A percentile compares a stretch with the other conserved stretches of the same genome.
phyloP scores from a whole-genome alignment of 2,113 vertebrate species.

The Grammomys surdaster region DNA sequence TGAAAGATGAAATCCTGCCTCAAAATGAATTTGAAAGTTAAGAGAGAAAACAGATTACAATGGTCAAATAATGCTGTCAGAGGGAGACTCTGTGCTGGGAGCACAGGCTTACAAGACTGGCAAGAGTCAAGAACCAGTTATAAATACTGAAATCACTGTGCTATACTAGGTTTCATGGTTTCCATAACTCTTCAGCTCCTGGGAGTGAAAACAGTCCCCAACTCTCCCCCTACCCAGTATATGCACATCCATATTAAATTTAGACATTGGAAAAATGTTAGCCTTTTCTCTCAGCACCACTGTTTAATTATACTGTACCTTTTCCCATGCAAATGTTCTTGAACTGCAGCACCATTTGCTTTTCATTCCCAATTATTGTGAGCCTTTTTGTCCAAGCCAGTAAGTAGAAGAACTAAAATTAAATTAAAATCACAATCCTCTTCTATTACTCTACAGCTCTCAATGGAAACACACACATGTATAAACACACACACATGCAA shows the following conservation, averaged over 20 bases:
- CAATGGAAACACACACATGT: too few species aligned
- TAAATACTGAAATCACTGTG: background rate
- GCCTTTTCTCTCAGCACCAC: too few species aligned
- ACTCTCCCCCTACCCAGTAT: background rate
- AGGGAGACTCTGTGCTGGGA: background rate
- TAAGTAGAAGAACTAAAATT: background rate
- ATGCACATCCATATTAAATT: background rate
- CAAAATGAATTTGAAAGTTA: background rate
- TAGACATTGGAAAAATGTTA: background rate
- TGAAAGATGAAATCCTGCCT: too few species aligned
- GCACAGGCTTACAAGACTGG: background rate
- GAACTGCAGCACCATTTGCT: background rate
- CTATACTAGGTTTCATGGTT: background rate
- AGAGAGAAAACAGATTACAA: background rate
- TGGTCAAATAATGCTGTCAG: background rate
- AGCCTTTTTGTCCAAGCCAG: background rate
- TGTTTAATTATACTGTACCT: background rate
- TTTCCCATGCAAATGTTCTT: background rate
- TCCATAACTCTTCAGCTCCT: background rate
- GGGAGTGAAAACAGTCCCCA: background rate
- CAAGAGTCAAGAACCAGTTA: background rate
- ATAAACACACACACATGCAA: background rate
- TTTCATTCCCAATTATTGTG: background rate
- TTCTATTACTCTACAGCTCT: background rate
- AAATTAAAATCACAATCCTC: background rate